Evolutionary conservation across 2,797 vertebrate species (phyloP), one percentile per base, ranked within the genome.

Genomic region (Rhadinocentrus ornatus): DNA sequence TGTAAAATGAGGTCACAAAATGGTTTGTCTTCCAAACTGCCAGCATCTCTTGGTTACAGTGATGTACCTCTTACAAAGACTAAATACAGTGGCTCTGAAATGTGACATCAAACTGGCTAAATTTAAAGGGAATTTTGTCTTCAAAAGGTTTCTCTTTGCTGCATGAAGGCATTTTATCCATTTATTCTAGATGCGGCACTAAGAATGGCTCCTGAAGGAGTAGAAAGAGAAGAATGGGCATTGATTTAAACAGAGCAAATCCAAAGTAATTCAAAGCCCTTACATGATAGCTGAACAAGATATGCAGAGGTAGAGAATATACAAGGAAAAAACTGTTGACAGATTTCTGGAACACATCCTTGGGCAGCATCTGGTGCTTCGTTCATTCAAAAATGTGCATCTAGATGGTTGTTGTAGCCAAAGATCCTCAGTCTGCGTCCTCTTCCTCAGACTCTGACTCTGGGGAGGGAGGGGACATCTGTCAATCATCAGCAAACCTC

Each of bases 371-470:
- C 93, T 70, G 93, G 52, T 93, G 94, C 95, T 93, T 87, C 88
- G 92, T 93, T 94, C 92, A 92, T 93, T 92, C 64, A 24, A 75
- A 86, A 79, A 83, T 62, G 80, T 50, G 78, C 82, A 83, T 74
- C 46, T 63, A 46, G 31, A 85, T 71, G 70, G 72, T 71, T 58
- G 78, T 73, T 71, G 82, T 56, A 69, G 88, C 84, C 85, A 83
- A 86, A 93, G 84, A 92, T 92, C 85, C 57, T 97, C 91, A 97
- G 94, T 97, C 96, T 71, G 94, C 94, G 59, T 97, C 96, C 91
- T 98, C 96, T 58, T 93, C 95, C 87, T 98, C 97, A 60, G 96
- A 97, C 86, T 97, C 96, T 0, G 96, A 97, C 89, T 97, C 97
- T 98, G 93, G 11, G 80, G 93, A 89, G 92, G 34, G 7, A 10